Percentiles rank a stretch among this genome's conserved stretches.
phyloP scores from a whole-genome alignment of 1,140 invertebrate genomes.

The Lethrus apterus region DNA sequence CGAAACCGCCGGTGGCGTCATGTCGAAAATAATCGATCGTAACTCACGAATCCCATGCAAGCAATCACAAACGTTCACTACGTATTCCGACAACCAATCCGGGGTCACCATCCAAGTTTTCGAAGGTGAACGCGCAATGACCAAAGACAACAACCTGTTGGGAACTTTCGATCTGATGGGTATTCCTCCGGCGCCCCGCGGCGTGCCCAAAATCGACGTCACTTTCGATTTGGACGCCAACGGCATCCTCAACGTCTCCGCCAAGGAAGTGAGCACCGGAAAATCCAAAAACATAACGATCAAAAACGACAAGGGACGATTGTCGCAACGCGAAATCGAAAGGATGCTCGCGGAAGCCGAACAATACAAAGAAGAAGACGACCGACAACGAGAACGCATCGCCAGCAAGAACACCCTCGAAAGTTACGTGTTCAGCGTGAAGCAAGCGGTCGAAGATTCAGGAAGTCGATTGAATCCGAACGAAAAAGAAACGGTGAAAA shows the following conservation, averaged over 20 bases:
- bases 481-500: slow-evolving; percentile 42
- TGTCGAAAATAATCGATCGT: slow-evolving; percentile 58
- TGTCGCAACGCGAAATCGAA: slow-evolving; percentile 74
- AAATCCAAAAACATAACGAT: slow-evolving; percentile 61
- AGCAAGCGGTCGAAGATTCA: slow-evolving; percentile 33
- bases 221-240: slow-evolving; percentile 57
- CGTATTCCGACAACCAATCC: slow-evolving; percentile 63
- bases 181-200: slow-evolving; percentile 75
- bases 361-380: slow-evolving; percentile 51
- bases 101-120: slow-evolving; percentile 66
- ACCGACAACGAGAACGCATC: slow-evolving; percentile 50
- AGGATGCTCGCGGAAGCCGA: slow-evolving; percentile 64
- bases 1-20: slow-evolving; percentile 56
- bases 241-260: slow-evolving; percentile 58
- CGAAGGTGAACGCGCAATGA: slow-evolving; percentile 73
- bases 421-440: slow-evolving; percentile 60
- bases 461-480: slow-evolving; percentile 30
- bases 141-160: slow-evolving; percentile 57
- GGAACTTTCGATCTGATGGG: slow-evolving; percentile 63
- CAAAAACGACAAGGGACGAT: slow-evolving; percentile 73
- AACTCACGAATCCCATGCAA: slow-evolving; percentile 61
- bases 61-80: slow-evolving; percentile 58
- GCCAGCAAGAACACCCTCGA: slow-evolving; percentile 61
- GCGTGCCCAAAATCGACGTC: slow-evolving; percentile 44
- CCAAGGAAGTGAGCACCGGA: slow-evolving; percentile 45